Evolutionary conservation across 2,888 invertebrate species (phyloP).

Genomic region (Eudemis profundana): DNA sequence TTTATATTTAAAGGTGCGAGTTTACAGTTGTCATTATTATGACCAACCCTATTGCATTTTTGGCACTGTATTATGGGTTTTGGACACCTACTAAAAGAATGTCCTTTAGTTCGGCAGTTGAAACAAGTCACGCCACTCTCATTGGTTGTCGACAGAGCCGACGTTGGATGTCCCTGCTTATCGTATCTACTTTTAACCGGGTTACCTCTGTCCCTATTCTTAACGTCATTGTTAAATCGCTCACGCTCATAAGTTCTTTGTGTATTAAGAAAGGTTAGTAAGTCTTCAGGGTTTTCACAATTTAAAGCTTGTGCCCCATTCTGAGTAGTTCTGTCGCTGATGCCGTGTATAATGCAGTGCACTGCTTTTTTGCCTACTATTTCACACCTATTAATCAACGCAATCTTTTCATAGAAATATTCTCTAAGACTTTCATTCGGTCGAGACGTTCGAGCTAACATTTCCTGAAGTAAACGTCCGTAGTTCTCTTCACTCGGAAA

Average conservation of each 20-base stretch:
- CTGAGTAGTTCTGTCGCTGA: too few relatives aligned
- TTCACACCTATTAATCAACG: too few relatives aligned
- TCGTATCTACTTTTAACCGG: too few relatives aligned
- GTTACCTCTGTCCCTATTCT: not conserved
- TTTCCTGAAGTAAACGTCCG: not conserved
- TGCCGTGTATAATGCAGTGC: too few relatives aligned
- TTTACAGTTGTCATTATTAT: slow-evolving; percentile 15
- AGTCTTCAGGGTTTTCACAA: too few relatives aligned
- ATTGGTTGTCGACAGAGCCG: too few relatives aligned
- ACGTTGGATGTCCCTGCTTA: too few relatives aligned
- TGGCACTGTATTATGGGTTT: too few relatives aligned
- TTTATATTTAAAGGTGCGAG: not conserved
- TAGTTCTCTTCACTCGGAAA: not conserved
- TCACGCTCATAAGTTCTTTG: not conserved
- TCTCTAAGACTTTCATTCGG: not conserved
- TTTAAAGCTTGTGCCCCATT: too few relatives aligned
- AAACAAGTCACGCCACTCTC: slow-evolving; percentile 1
- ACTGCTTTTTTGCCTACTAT: not conserved
- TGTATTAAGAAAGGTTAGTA: too few relatives aligned
- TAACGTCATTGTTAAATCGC: not conserved
- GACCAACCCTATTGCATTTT: slow-evolving; percentile 12
- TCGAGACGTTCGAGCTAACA: not conserved
- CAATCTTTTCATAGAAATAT: not conserved
- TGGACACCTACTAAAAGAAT: slow-evolving; percentile 7
- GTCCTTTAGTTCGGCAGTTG: slow-evolving; percentile 8